phyloP scores from a whole-genome alignment of 64 coral and sea anemone genomes.

The Montipora cactus region DNA sequence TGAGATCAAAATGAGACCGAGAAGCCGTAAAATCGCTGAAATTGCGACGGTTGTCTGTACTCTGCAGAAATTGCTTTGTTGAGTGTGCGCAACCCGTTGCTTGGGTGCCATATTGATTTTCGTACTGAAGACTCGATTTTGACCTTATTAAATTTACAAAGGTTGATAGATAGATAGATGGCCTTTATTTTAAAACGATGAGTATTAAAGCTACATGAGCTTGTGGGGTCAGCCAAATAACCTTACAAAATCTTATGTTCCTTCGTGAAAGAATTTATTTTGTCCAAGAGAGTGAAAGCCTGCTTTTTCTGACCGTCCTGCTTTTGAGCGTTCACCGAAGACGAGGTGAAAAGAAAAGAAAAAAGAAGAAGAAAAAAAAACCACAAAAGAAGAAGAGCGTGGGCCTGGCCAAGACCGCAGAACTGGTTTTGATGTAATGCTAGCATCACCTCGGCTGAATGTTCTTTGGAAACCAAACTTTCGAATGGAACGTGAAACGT shows the following conservation, averaged over 20 bases:
- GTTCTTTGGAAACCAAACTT: conserved; percentile 23
- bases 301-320: background rate
- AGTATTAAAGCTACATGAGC: no score
- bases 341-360: background rate
- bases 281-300: background rate
- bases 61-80: no score
- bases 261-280: background rate
- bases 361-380: background rate
- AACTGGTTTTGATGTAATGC: background rate
- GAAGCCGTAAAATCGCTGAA: background rate
- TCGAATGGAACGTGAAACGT: conserved; percentile 21
- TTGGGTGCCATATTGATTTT: no score
- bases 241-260: no score
- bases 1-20: background rate
- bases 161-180: background rate
- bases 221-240: background rate
- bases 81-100: no score
- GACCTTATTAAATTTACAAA: background rate
- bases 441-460: background rate
- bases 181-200: no score
- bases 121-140: no score
- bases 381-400: conserved; percentile 1
- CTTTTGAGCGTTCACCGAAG: background rate
- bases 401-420: conserved; percentile 16
- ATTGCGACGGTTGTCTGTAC: background rate